phyloP scores from a whole-genome alignment of 2,888 invertebrate genomes.

The Protodeltote pygarga region DNA sequence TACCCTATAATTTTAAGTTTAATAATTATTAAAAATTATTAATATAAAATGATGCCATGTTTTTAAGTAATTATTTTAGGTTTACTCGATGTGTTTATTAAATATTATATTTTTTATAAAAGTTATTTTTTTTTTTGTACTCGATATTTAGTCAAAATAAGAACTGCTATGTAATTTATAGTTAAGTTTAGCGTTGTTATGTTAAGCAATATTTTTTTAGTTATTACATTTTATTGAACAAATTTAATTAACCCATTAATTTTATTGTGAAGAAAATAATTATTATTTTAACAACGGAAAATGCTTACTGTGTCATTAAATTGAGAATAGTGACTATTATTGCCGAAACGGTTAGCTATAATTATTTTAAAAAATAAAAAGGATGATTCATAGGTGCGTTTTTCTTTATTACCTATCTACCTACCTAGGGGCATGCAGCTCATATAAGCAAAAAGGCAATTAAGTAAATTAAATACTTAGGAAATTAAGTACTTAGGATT shows the following conservation, averaged over 20 bases:
- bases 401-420: conserved; percentile 56
- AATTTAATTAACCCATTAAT: conserved; percentile 75
- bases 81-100: conserved; percentile 80
- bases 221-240: conserved; percentile 74
- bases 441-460: no score
- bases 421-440: no score
- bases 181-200: conserved; percentile 80
- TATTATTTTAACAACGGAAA: conserved; percentile 81
- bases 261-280: conserved; percentile 59
- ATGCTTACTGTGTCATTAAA: conserved; percentile 86
- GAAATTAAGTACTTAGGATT: no score
- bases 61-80: conserved; percentile 78
- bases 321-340: conserved; percentile 84
- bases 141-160: conserved; percentile 74
- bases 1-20: conserved; percentile 52
- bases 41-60: conserved; percentile 83
- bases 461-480: no score
- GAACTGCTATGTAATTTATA: conserved; percentile 79
- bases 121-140: conserved; percentile 82
- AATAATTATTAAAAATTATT: conserved; percentile 57
- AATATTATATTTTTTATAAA: conserved; percentile 85
- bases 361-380: conserved; percentile 88
- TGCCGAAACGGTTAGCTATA: conserved; percentile 87
- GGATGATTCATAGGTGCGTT: conserved; percentile 80
- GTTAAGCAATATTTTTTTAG: conserved; percentile 71